phyloP scores from a whole-genome alignment of 2,888 invertebrate genomes.

The Coelogynopora nodosa region DNA sequence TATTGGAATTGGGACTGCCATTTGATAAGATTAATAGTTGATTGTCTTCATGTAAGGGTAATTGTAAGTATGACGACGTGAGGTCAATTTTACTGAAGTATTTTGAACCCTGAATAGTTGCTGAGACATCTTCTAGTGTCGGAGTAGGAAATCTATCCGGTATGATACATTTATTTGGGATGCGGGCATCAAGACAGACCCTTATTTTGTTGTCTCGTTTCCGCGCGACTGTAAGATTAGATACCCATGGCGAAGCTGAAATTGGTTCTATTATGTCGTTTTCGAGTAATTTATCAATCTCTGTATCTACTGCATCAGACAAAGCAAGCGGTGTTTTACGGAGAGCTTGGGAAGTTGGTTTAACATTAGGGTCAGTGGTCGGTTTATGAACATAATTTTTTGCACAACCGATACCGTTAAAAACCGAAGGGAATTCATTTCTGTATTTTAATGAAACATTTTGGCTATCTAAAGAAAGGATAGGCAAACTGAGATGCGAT shows the following conservation, averaged over 20 bases:
- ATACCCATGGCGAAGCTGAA: not conserved
- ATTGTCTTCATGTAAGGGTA: too few relatives aligned
- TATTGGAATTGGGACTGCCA: too few relatives aligned
- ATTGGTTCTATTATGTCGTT: not conserved
- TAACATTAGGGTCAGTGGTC: not conserved
- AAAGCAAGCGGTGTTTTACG: too few relatives aligned
- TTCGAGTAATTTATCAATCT: too few relatives aligned
- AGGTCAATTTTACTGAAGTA: too few relatives aligned
- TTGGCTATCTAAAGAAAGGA: not conserved
- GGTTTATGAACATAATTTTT: not conserved
- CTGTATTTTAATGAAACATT: not conserved
- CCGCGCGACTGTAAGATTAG: not conserved
- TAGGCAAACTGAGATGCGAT: not conserved
- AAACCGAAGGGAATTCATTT: not conserved
- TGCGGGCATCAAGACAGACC: not conserved
- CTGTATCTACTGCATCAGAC: too few relatives aligned
- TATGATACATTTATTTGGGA: not conserved
- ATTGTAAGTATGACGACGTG: too few relatives aligned
- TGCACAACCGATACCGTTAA: not conserved
- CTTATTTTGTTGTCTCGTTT: not conserved
- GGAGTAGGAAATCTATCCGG: not conserved
- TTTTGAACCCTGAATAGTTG: not conserved
- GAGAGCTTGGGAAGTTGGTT: too few relatives aligned
- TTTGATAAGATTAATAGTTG: too few relatives aligned
- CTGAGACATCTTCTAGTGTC: not conserved